Conservation (phyloP, 2,113 vertebrate species). For the Pungitius pungitius region DNA sequence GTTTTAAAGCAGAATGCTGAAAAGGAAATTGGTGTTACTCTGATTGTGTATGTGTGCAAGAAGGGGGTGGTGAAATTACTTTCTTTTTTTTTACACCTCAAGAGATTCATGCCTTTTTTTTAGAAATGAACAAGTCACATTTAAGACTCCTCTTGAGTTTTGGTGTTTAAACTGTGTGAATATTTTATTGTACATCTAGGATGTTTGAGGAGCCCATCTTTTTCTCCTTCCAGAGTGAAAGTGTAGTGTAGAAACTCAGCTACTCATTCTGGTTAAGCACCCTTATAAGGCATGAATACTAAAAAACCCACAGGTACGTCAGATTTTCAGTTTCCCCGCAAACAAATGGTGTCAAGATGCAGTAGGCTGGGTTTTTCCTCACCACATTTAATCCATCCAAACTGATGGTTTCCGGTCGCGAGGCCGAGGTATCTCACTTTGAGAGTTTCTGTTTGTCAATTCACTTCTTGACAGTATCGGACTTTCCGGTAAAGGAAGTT, state of each 20-base stretch:
- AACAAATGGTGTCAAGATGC: slow-evolving; percentile 27
- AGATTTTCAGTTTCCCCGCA: slow-evolving; percentile 55
- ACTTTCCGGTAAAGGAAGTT: slow-evolving; percentile 26
- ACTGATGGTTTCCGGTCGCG: slow-evolving; percentile 38
- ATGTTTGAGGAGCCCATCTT: slow-evolving; percentile 10
- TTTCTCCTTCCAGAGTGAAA: slow-evolving; percentile 12
- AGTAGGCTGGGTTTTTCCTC: slow-evolving; percentile 49
- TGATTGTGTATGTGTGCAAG: too few relatives aligned
- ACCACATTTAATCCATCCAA: slow-evolving; percentile 44
- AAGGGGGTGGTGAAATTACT: too few relatives aligned
- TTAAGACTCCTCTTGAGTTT: slow-evolving; percentile 19
- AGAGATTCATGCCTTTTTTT: not conserved
- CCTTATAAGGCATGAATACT: not conserved
- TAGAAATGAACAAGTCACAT: not conserved
- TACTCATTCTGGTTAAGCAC: slow-evolving; percentile 2
- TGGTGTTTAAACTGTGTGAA: slow-evolving; percentile 21
- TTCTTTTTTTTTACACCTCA: not conserved
- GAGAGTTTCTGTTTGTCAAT: slow-evolving; percentile 39
- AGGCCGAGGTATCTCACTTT: slow-evolving; percentile 54
- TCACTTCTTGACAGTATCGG: slow-evolving; percentile 27
- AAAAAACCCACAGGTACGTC: slow-evolving; percentile 56
- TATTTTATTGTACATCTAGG: slow-evolving; percentile 18
- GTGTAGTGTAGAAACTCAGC: slow-evolving; percentile 5
- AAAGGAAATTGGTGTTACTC: not conserved
- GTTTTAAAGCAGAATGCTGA: slow-evolving; percentile 18